Conservation (phyloP, 2,888 invertebrate species). For the Agrochola lychnidis region DNA sequence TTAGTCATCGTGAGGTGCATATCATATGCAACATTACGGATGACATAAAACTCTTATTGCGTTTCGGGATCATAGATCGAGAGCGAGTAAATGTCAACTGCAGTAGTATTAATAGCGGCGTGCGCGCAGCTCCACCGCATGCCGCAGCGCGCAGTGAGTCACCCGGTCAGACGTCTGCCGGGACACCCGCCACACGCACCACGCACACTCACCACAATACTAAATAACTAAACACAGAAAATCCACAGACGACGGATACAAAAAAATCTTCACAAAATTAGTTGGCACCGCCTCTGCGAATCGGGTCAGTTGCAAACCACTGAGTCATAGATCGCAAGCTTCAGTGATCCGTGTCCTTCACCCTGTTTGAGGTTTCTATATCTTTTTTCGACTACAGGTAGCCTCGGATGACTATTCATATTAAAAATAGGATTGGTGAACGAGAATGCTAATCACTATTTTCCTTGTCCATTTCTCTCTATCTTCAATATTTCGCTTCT, state of each 20-base stretch:
- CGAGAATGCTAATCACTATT: neutral
- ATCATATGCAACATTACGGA: conserved; percentile 49
- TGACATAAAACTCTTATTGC: conserved; percentile 73
- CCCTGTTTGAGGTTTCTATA: conserved; percentile 23
- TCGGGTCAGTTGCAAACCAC: conserved; percentile 22
- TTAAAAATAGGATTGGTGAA: conserved; percentile 13
- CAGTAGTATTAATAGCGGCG: conserved; percentile 85
- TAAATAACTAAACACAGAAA: conserved; percentile 46
- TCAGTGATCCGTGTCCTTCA: conserved; percentile 32
- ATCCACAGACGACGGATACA: conserved; percentile 24
- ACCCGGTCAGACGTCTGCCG: conserved; percentile 84
- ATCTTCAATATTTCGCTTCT: neutral
- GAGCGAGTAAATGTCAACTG: conserved; percentile 89
- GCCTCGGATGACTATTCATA: neutral
- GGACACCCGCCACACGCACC: conserved; percentile 81
- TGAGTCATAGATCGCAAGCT: conserved; percentile 33
- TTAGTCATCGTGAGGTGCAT: conserved; percentile 44
- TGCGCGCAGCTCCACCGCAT: conserved; percentile 75
- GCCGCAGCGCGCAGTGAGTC: conserved; percentile 81
- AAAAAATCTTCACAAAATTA: neutral
- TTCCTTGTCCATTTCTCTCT: neutral
- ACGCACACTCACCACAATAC: conserved; percentile 67
- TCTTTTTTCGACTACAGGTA: neutral
- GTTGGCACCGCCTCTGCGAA: conserved; percentile 19
- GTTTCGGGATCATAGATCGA: conserved; percentile 84